Percentiles rank a stretch among this genome's conserved stretches.
phyloP scores from a whole-genome alignment of 64 coral and sea anemone species.

The Montipora capricornis region DNA sequence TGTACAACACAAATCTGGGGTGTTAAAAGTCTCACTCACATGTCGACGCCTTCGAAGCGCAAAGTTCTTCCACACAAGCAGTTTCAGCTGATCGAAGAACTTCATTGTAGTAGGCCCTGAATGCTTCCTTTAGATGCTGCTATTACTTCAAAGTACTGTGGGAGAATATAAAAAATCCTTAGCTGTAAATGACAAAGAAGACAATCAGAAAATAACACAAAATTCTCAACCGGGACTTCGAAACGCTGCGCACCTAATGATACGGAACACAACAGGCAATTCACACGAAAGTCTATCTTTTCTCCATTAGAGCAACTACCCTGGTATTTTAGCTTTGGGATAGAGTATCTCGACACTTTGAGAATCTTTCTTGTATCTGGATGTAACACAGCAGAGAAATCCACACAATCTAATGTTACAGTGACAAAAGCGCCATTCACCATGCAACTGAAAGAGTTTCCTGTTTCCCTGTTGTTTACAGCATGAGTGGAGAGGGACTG shows the following conservation, averaged over 20 bases:
- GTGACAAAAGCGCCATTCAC: background rate
- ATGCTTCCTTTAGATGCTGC: background rate
- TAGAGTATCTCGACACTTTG: background rate
- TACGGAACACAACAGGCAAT: background rate
- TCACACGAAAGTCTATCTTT: background rate
- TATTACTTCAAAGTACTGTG: background rate
- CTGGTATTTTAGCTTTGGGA: background rate
- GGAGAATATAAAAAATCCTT: background rate
- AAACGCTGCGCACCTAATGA: background rate
- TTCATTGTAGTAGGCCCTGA: constrained; percentile 74
- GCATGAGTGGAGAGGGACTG: background rate
- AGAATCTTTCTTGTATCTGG: background rate
- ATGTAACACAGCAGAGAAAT: background rate
- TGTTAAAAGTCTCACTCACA: constrained; percentile 31
- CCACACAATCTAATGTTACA: background rate
- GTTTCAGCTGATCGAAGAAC: constrained; percentile 86
- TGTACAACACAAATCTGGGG: background rate
- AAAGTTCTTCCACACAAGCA: constrained; percentile 98
- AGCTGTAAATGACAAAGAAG: background rate
- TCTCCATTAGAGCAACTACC: background rate
- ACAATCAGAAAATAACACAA: background rate
- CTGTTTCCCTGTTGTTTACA: constrained; percentile 17
- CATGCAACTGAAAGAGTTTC: background rate
- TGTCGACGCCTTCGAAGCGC: constrained; percentile 87
- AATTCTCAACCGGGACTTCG: background rate